Percentiles rank a stretch among this genome's conserved stretches.
phyloP scores from a whole-genome alignment of 2,888 invertebrate species.

The Tubulanus polymorphus region DNA sequence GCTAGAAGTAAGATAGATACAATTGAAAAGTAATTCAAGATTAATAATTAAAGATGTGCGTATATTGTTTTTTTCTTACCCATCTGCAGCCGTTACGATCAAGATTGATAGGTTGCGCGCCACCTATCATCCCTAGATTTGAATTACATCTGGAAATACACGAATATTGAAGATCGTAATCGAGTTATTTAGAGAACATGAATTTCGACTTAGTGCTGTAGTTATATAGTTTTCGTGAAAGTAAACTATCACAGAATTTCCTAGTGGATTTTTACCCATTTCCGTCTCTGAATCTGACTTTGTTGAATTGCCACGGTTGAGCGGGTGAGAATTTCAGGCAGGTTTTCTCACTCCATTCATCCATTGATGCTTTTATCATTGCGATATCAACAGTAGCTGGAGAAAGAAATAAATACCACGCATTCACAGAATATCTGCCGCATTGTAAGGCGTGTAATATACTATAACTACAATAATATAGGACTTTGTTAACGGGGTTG shows the following conservation, averaged over 20 bases:
- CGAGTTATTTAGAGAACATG: too few relatives aligned
- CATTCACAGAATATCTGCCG: too few relatives aligned
- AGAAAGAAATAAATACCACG: not conserved
- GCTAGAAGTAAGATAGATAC: conserved; percentile 23
- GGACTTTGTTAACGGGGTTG: too few relatives aligned
- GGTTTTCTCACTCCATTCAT: conserved; percentile 45
- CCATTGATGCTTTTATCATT: conserved; percentile 37
- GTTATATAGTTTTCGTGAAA: too few relatives aligned
- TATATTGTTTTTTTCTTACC: conserved; percentile 25
- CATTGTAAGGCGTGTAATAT: too few relatives aligned
- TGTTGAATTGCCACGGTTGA: conserved; percentile 24
- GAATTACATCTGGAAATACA: conserved; percentile 37
- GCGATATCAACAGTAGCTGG: conserved; percentile 34
- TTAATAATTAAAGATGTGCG: not conserved
- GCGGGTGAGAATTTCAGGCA: conserved; percentile 34
- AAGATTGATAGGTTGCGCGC: conserved; percentile 37
- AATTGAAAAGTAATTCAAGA: not conserved
- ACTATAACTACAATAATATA: too few relatives aligned
- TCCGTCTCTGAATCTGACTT: conserved; percentile 37
- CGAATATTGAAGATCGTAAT: too few relatives aligned
- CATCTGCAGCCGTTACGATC: conserved; percentile 42
- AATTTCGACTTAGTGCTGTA: too few relatives aligned
- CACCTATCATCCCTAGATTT: conserved; percentile 44
- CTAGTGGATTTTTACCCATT: too few relatives aligned
- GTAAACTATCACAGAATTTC: too few relatives aligned